phyloP scores from a whole-genome alignment of 1,140 invertebrate genomes.

The Drosophila nebulosa region DNA sequence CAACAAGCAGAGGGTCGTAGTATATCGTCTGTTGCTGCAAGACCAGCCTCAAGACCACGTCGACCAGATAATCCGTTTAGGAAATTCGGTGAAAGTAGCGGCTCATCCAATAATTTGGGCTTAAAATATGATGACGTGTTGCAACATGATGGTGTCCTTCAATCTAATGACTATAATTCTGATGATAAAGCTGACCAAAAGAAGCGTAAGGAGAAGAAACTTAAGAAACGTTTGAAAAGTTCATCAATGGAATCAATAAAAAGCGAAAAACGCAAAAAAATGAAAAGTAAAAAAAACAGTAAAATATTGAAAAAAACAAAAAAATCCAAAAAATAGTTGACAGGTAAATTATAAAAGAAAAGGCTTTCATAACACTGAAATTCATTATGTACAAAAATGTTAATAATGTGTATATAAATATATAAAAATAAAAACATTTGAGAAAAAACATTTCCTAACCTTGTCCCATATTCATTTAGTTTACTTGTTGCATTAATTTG shows the following conservation, averaged over 20 bases:
- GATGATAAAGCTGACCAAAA: conserved; percentile 43
- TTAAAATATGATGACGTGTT: conserved; percentile 46
- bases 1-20: conserved; percentile 27
- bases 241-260: conserved; percentile 60
- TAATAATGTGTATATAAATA: conserved; percentile 9
- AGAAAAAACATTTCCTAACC: background rate
- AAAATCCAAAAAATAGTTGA: conserved; percentile 59
- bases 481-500: too few relatives aligned
- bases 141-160: conserved; percentile 21
- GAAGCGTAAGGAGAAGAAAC: conserved; percentile 62
- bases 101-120: conserved; percentile 35
- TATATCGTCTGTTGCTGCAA: conserved; percentile 47
- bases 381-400: conserved; percentile 8
- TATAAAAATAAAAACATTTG: background rate
- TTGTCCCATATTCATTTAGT: background rate
- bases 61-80: conserved; percentile 58
- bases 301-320: conserved; percentile 67
- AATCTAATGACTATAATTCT: conserved; percentile 13
- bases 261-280: conserved; percentile 58
- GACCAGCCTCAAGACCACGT: conserved; percentile 21
- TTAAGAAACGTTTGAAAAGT: conserved; percentile 51
- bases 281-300: conserved; percentile 63
- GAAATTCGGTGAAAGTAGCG: conserved; percentile 47
- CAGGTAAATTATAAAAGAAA: background rate
- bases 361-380: conserved; percentile 8